Conservation (phyloP, 2,888 invertebrate genomes). For the Mesorhabditis sp. region DNA sequence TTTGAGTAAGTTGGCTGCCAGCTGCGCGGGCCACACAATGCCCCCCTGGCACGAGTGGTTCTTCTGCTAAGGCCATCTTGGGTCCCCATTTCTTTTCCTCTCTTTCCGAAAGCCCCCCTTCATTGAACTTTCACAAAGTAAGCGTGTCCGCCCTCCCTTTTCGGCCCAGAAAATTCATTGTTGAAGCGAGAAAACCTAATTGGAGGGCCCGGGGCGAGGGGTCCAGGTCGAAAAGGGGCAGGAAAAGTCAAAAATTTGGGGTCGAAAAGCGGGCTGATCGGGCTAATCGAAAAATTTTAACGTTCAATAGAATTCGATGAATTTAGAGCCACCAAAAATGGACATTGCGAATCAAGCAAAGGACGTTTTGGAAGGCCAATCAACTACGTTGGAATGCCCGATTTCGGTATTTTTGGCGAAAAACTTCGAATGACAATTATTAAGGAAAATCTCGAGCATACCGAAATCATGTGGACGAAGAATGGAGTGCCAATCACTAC, state of each 20-base stretch:
- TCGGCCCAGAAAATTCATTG: neutral
- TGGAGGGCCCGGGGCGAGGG: neutral
- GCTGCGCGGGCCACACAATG: neutral
- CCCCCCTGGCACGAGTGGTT: neutral
- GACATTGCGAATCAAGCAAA: conserved; percentile 10
- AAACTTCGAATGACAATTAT: neutral
- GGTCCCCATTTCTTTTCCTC: neutral
- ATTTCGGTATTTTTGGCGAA: conserved; percentile 22
- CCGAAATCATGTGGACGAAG: conserved; percentile 42
- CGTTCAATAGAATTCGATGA: conserved; percentile 4
- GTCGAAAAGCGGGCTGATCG: neutral
- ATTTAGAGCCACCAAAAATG: conserved; percentile 48
- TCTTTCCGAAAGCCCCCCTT: no score
- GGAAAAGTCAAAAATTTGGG: neutral
- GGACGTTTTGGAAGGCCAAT: conserved; percentile 63
- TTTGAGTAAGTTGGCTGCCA: conserved; percentile 62
- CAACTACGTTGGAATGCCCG: conserved; percentile 61
- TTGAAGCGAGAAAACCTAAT: conserved; percentile 4
- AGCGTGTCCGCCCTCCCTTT: no score
- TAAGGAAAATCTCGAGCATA: conserved; percentile 39
- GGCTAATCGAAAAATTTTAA: neutral
- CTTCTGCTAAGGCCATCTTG: neutral
- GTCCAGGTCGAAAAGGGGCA: neutral
- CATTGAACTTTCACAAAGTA: no score
- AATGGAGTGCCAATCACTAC: conserved; percentile 38